Conservation (phyloP, 2,113 vertebrate species). For the Chaetura pelagica region DNA sequence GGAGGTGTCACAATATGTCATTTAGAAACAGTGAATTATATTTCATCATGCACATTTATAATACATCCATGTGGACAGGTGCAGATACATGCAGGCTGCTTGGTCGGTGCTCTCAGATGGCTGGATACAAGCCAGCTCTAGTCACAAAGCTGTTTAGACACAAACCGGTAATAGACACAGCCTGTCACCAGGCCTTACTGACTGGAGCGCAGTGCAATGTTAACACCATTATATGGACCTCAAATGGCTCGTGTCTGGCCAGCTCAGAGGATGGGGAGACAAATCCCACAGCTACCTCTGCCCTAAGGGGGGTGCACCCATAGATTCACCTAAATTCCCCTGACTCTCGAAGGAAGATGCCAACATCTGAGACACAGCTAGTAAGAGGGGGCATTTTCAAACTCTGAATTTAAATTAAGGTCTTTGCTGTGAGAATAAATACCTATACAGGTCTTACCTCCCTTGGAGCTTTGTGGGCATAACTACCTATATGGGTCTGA, state of each 20-base stretch:
- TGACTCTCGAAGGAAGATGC: background rate
- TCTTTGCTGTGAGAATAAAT: background rate
- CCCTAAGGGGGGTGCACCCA: background rate
- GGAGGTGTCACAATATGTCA: slow-evolving; percentile 32
- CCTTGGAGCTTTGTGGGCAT: background rate
- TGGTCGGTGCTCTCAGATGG: slow-evolving; percentile 44
- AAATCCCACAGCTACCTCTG: background rate
- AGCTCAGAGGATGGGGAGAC: background rate
- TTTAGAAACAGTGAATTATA: background rate
- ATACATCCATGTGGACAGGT: slow-evolving; percentile 50
- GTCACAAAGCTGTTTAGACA: slow-evolving; percentile 62
- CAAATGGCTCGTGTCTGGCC: background rate
- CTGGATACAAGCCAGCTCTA: slow-evolving; percentile 45
- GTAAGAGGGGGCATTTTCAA: background rate
- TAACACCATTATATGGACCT: slow-evolving; percentile 25
- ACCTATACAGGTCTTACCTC: background rate
- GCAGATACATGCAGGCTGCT: slow-evolving; percentile 38
- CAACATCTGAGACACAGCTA: background rate
- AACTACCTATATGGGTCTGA: background rate
- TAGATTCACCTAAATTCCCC: background rate
- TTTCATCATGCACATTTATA: background rate
- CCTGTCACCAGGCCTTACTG: slow-evolving; percentile 58
- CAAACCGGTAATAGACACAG: slow-evolving; percentile 43
- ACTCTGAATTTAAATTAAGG: background rate
- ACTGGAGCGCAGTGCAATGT: background rate